Base-by-base conservation (phyloP, 2,797 vertebrate genomes). In the Paratrypauchen microcephalus region DNA sequence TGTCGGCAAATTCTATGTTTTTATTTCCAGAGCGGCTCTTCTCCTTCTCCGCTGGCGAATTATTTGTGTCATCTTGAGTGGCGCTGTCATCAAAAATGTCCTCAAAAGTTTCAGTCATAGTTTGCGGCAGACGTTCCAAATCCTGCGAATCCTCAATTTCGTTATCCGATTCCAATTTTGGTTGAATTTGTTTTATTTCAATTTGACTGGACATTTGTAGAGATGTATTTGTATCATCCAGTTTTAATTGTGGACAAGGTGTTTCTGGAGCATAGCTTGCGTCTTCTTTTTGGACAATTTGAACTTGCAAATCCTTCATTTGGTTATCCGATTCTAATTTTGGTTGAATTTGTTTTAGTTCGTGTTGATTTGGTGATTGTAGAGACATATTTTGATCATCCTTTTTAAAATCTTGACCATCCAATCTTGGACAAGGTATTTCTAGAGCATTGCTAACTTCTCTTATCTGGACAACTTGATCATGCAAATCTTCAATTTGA, bases 41-140 rank as follows among this genome's bases (percentile, higher is more conserved):
- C 54, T 73, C 36, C 15, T 78, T 70, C 54, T 73, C 36, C 11
- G 3, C 11, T 61, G 59, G 11, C 13, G 7, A 41, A 15, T 62
- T 23, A 5, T 15, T 39, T 15, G n/a, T 21, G 1, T 9, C 19
- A 24, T 39, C 15, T 13, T 55, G 21, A 57, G 55, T 30, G 36
- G 7, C 28, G 39, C 6, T 4, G 0, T 70, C 66, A 13, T 24
- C 36, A 59, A 62, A 12, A 26, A 41, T 26, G 19, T 36, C 72
- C 16, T 50, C 69, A 63, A 59, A 30, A 24, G 39, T 0, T 52
- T n/a, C 28, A 12, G 26, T 74, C 23, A 23, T 18, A 24, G 23
- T 18, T 19, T 48, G 71, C 2, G 64, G 28, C 2, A 71, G 26
- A 32, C 77, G 69, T 41, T 67, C 70, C 65, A 56, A 76, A 12